These are phyloP conservation scores for Macrophya annulata DNA, from an alignment of 2,888 invertebrate genomes.

Conservation along the genomic window DNA sequence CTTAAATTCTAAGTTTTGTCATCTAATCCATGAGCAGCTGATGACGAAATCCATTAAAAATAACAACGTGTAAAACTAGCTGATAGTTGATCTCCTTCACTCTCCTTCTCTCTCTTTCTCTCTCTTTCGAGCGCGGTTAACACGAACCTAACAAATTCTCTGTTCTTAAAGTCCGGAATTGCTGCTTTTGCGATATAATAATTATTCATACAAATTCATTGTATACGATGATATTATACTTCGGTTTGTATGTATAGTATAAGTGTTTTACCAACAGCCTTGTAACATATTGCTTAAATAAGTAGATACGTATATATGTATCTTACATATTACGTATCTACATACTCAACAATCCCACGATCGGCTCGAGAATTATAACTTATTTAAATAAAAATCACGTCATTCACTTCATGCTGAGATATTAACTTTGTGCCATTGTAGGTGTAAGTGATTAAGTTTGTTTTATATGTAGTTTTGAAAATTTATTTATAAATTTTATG, in stretches of 20 bases:
- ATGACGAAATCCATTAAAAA: conserved; percentile 11
- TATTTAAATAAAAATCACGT: too few species aligned
- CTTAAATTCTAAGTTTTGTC: conserved; percentile 19
- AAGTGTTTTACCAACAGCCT: not conserved
- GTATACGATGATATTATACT: not conserved
- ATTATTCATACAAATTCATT: not conserved
- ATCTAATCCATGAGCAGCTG: not conserved
- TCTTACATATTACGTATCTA: too few species aligned
- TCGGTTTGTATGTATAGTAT: not conserved
- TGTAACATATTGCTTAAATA: not conserved
- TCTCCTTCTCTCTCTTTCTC: too few species aligned
- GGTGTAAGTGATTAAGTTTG: too few species aligned
- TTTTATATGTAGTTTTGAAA: too few species aligned
- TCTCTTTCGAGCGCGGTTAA: not conserved
- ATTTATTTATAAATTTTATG: too few species aligned
- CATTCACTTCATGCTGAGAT: too few species aligned
- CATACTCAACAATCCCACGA: too few species aligned
- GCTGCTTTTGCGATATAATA: not conserved
- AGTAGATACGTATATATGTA: too few species aligned
- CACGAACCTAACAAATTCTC: not conserved
- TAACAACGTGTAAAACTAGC: conserved; percentile 18
- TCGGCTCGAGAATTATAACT: too few species aligned
- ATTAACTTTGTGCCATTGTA: too few species aligned
- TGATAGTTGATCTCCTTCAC: not conserved
- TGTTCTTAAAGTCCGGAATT: not conserved